phyloP scores from a whole-genome alignment of 2,113 vertebrate genomes.

The Morone chrysops region DNA sequence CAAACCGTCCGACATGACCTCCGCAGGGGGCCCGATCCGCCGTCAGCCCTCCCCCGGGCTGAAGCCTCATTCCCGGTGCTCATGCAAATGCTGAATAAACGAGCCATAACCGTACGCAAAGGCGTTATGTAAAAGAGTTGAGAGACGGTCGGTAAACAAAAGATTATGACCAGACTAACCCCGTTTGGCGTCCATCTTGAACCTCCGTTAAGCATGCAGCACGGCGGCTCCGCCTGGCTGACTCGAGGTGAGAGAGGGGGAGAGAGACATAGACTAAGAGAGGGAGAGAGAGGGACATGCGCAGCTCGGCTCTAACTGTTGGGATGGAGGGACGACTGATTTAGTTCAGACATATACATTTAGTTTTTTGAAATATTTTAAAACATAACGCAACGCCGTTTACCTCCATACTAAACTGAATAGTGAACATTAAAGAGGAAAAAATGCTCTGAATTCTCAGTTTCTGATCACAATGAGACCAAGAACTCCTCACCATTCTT shows the following conservation, averaged over 20 bases:
- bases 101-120: background rate
- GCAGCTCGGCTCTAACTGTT: slow-evolving; percentile 25
- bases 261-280: slow-evolving; percentile 8
- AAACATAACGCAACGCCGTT: too few species aligned
- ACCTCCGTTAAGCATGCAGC: slow-evolving; percentile 76
- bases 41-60: background rate
- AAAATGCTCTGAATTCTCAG: too few species aligned
- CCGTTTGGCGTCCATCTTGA: slow-evolving; percentile 92
- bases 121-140: background rate
- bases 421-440: too few species aligned
- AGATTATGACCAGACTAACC: slow-evolving; percentile 84
- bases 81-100: background rate
- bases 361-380: too few species aligned
- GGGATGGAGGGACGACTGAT: background rate
- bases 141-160: slow-evolving; percentile 22
- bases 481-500: too few species aligned
- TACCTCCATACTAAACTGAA: too few species aligned
- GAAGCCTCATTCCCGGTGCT: background rate
- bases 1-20: slow-evolving; percentile 67
- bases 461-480: too few species aligned
- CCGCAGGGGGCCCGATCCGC: slow-evolving; percentile 28
- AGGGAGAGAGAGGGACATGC: slow-evolving; percentile 51
- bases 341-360: too few species aligned
- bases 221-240: slow-evolving; percentile 40
- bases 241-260: slow-evolving; percentile 6